Evolutionary conservation across 2,113 vertebrate genomes (phyloP).

Genomic region (Strigops habroptila): DNA sequence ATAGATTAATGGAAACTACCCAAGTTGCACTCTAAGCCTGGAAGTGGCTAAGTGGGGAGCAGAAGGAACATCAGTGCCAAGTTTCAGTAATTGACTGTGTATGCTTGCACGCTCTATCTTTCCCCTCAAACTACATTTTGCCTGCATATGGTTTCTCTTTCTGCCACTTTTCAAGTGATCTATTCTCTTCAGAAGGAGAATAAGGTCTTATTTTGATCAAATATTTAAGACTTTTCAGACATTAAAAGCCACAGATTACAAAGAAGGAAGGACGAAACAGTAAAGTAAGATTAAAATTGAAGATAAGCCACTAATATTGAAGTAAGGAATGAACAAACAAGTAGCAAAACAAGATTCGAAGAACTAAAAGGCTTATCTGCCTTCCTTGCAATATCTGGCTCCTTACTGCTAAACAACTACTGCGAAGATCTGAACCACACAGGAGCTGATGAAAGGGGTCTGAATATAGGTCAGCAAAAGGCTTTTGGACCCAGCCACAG

Average conservation of each 20-base stretch:
- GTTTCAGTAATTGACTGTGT: not conserved
- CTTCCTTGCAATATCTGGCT: not conserved
- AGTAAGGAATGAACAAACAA: constrained; percentile 17
- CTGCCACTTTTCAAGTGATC: constrained; percentile 17
- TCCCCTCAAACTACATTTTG: not conserved
- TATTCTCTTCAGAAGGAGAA: not conserved
- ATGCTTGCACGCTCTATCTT: not conserved
- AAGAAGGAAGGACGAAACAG: constrained; percentile 24
- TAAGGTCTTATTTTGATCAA: constrained; percentile 49
- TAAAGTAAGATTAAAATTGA: constrained; percentile 17
- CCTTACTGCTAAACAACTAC: not conserved
- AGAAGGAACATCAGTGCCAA: constrained; percentile 26
- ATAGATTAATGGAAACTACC: not conserved
- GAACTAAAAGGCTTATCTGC: constrained; percentile 1
- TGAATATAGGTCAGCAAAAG: constrained; percentile 35
- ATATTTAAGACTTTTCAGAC: constrained; percentile 41
- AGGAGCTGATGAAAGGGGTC: constrained; percentile 6
- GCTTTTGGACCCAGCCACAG: not conserved
- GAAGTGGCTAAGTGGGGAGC: not conserved
- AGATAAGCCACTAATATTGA: constrained; percentile 36
- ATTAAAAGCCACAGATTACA: constrained; percentile 48
- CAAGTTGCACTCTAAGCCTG: not conserved
- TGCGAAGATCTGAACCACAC: not conserved
- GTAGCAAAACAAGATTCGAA: constrained; percentile 36
- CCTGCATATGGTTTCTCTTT: constrained; percentile 13